Evolutionary conservation across 2,113 vertebrate species (phyloP).

Genomic region (Rattus norvegicus): DNA sequence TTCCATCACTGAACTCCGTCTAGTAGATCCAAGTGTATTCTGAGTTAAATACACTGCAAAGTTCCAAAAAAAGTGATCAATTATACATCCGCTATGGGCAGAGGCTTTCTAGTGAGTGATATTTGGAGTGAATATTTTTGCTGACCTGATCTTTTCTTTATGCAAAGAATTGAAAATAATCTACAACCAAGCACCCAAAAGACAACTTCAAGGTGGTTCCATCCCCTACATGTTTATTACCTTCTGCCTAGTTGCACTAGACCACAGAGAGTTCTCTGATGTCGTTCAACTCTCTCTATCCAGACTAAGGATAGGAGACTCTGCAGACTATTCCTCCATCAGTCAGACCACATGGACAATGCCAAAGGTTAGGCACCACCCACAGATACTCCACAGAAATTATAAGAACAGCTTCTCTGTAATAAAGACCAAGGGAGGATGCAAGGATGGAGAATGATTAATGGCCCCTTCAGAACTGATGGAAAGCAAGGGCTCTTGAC

Average conservation of each 20-base stretch:
- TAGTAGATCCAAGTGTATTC: not conserved
- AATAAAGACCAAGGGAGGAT: slow-evolving; percentile 61
- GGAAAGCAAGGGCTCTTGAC: slow-evolving; percentile 60
- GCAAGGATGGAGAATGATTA: slow-evolving; percentile 64
- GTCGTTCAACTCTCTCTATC: slow-evolving; percentile 38
- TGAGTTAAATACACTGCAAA: not conserved
- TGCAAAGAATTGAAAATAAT: slow-evolving; percentile 45
- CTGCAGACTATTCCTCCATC: slow-evolving; percentile 15
- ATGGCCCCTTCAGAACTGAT: slow-evolving; percentile 69
- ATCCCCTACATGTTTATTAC: not conserved
- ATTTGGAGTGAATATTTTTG: not conserved
- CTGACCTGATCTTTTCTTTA: not conserved
- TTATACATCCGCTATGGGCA: not conserved
- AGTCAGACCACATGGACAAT: slow-evolving; percentile 61
- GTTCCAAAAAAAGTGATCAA: not conserved
- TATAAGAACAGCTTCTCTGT: slow-evolving; percentile 68
- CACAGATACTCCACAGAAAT: slow-evolving; percentile 66
- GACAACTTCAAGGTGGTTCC: not conserved
- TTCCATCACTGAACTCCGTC: not conserved
- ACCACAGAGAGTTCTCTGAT: not conserved
- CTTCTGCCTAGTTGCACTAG: slow-evolving; percentile 67
- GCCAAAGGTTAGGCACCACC: slow-evolving; percentile 76
- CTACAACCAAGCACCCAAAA: not conserved
- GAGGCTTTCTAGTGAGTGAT: slow-evolving; percentile 12
- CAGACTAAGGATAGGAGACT: slow-evolving; percentile 72